These are phyloP conservation scores for Prenolepis imparis DNA, from an alignment of 2,888 invertebrate species.

Conservation along the genomic window DNA sequence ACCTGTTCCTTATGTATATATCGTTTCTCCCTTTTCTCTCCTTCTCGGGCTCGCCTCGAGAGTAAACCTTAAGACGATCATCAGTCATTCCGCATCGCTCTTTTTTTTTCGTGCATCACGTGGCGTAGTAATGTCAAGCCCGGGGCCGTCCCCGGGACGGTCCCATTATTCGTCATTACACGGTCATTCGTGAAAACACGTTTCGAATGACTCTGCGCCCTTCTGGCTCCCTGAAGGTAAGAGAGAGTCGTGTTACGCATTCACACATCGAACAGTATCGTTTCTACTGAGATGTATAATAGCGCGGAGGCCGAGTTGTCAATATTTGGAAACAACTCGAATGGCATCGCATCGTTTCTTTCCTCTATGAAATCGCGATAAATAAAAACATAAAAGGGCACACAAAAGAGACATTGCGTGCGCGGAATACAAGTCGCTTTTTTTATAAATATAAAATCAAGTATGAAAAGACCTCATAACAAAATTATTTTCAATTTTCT, in stretches of 20 bases:
- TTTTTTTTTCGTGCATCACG: slow-evolving; percentile 75
- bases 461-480: no score
- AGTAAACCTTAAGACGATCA: slow-evolving; percentile 73
- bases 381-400: not conserved
- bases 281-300: slow-evolving; percentile 27
- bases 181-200: slow-evolving; percentile 83
- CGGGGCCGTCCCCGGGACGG: slow-evolving; percentile 77
- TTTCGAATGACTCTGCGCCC: slow-evolving; percentile 69
- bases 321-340: slow-evolving; percentile 80
- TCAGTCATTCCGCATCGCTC: slow-evolving; percentile 82
- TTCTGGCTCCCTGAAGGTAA: slow-evolving; percentile 33
- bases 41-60: slow-evolving; percentile 52
- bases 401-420: not conserved
- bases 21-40: slow-evolving; percentile 40
- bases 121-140: slow-evolving; percentile 70
- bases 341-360: slow-evolving; percentile 38
- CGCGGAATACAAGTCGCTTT: not conserved
- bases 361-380: not conserved
- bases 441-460: not conserved
- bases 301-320: slow-evolving; percentile 71
- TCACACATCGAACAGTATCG: slow-evolving; percentile 50
- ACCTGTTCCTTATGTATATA: slow-evolving; percentile 77
- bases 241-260: slow-evolving; percentile 67
- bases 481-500: no score
- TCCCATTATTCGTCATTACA: slow-evolving; percentile 85